Percentiles rank a stretch among this genome's conserved stretches.
phyloP scores from a whole-genome alignment of 2,113 vertebrate genomes.

The Nicator chloris region DNA sequence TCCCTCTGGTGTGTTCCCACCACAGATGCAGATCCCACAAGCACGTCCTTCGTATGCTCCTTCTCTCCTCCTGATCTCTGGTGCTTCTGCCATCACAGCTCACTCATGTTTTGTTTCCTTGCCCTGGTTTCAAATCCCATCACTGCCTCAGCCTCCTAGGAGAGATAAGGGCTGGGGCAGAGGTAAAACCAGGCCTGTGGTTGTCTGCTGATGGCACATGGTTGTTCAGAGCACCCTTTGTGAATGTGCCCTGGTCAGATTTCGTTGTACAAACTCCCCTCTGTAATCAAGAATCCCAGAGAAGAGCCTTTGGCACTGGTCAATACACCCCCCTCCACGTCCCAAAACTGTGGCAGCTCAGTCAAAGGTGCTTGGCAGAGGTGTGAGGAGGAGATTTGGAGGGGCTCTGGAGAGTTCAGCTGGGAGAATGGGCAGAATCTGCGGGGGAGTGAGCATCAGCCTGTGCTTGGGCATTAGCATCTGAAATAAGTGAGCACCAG shows the following conservation, averaged over 20 bases:
- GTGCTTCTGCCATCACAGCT: accelerated
- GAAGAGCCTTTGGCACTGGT: neutral
- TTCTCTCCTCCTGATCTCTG: neutral
- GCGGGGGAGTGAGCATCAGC: neutral
- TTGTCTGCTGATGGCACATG: neutral
- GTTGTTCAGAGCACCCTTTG: neutral
- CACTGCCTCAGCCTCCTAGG: constrained; percentile 1
- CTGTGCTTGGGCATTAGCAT: neutral
- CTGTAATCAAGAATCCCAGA: neutral
- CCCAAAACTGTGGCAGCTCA: neutral
- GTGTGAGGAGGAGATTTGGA: neutral
- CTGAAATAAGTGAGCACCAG: neutral
- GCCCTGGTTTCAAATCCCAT: neutral
- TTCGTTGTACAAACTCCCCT: neutral
- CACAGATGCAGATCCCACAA: neutral
- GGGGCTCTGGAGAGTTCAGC: neutral
- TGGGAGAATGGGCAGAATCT: neutral
- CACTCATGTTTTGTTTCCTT: neutral
- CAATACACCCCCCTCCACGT: accelerated
- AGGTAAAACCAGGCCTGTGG: constrained; percentile 5
- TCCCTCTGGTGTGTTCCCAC: neutral
- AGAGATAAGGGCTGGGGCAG: neutral
- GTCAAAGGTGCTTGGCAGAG: neutral
- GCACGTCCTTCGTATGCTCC: neutral
- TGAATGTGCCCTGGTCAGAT: accelerated